phyloP scores from a whole-genome alignment of 2,113 vertebrate species.

The human region GRCh38 chr3:64894501-64895000 shows the following conservation, averaged over 20 bases:
- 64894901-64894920: conserved; percentile 71
- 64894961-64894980: conserved; percentile 75
- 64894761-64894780: neutral
- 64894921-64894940: conserved; percentile 69
- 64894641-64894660: neutral
- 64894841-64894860: conserved; percentile 51
- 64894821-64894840: conserved; percentile 16
- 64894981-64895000: conserved; percentile 38
- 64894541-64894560: neutral
- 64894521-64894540: neutral
- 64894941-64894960: conserved; percentile 74
- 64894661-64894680: neutral
- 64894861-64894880: conserved; percentile 61
- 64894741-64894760: neutral
- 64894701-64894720: neutral
- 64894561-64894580: neutral
- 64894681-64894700: neutral
- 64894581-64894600: neutral
- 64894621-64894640: neutral
- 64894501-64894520: neutral
- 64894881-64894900: conserved; percentile 62
- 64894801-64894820: conserved; percentile 19
- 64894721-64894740: neutral
- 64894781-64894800: neutral
- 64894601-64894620: neutral